These are phyloP conservation scores for Neolamprologus toae DNA, from an alignment of 2,113 vertebrate genomes.

Conservation along the genomic window DNA sequence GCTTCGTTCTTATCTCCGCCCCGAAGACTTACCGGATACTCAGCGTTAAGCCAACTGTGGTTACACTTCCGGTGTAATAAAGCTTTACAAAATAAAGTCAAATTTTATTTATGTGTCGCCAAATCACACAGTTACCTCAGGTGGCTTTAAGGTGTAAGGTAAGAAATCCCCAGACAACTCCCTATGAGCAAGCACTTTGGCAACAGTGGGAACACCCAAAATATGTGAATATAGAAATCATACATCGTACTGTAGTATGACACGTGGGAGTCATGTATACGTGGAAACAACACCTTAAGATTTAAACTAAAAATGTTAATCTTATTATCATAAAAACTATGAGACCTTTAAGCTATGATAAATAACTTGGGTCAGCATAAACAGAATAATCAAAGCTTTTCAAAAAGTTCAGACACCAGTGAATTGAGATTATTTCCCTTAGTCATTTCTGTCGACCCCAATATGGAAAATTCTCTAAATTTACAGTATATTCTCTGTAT, in stretches of 20 bases:
- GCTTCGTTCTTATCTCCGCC: neutral
- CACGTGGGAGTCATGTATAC: neutral
- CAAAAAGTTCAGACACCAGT: neutral
- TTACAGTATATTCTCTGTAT: neutral
- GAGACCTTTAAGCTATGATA: neutral
- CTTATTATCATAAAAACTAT: neutral
- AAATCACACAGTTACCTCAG: neutral
- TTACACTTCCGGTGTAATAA: neutral
- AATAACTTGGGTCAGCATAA: neutral
- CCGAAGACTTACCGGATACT: constrained; percentile 4
- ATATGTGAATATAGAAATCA: neutral
- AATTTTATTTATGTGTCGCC: neutral
- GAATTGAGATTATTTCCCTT: neutral
- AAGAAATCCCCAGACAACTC: neutral
- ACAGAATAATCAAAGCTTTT: rapidly evolving
- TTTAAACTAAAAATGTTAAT: neutral
- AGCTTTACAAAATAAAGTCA: neutral
- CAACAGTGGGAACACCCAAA: neutral
- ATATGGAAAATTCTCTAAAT: neutral
- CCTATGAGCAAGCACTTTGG: neutral
- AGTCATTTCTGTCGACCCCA: neutral
- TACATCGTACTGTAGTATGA: neutral
- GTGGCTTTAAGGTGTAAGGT: neutral
- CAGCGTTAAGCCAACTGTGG: neutral
- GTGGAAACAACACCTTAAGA: neutral